These are phyloP conservation scores for Campopleginae sp. DNA, from an alignment of 2,888 invertebrate genomes.

Conservation along the genomic window DNA sequence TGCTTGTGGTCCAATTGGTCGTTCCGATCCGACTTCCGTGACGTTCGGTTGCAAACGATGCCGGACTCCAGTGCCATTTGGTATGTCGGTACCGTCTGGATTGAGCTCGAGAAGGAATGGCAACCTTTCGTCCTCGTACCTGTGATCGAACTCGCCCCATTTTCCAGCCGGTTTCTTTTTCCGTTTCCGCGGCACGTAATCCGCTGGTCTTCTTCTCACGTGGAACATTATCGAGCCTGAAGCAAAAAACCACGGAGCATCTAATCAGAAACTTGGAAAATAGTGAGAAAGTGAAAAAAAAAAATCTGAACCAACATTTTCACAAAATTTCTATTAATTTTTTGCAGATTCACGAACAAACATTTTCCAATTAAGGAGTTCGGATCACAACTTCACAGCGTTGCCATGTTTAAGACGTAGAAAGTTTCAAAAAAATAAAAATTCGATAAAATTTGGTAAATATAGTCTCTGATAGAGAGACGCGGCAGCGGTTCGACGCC, in stretches of 20 bases:
- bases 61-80: constrained; percentile 82
- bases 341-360: not conserved
- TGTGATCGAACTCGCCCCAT: constrained; percentile 85
- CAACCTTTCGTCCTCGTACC: constrained; percentile 85
- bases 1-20: constrained; percentile 86
- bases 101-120: constrained; percentile 93
- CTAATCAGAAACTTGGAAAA: not conserved
- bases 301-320: not conserved
- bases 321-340: not conserved
- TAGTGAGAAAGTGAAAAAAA: not conserved
- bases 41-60: constrained; percentile 87
- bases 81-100: constrained; percentile 88
- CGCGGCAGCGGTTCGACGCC: too few species aligned
- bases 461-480: too few species aligned
- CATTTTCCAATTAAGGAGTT: not conserved
- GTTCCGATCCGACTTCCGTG: constrained; percentile 91
- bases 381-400: too few species aligned
- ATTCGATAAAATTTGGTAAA: too few species aligned
- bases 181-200: constrained; percentile 94
- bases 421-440: too few species aligned
- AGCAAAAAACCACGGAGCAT: constrained; percentile 31
- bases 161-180: constrained; percentile 90
- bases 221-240: constrained; percentile 98
- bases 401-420: too few species aligned
- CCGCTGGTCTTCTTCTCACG: constrained; percentile 96